phyloP scores from a whole-genome alignment of 2,113 vertebrate species.

The Poicephalus meyeri region DNA sequence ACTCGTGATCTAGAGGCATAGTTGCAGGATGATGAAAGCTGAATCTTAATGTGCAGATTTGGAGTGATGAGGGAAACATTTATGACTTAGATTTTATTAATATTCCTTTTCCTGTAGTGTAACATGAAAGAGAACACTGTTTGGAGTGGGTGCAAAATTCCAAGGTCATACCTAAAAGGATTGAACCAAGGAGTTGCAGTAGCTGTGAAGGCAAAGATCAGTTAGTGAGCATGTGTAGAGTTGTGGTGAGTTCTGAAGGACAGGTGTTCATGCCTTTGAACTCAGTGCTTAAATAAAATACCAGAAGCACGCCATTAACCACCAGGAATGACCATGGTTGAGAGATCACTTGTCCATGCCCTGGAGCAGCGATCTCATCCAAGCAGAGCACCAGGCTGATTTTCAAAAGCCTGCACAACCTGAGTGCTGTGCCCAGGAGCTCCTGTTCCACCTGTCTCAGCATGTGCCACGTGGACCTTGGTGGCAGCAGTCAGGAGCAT shows the following conservation, averaged over 20 bases:
- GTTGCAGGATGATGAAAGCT: background rate
- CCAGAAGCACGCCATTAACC: background rate
- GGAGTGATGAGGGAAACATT: background rate
- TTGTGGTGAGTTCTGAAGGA: background rate
- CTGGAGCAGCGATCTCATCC: background rate
- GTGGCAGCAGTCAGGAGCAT: background rate
- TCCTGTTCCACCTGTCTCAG: rapidly evolving
- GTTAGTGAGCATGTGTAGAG: background rate
- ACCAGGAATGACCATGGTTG: rapidly evolving
- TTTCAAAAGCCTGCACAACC: background rate
- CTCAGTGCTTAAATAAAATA: background rate
- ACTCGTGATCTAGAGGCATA: background rate
- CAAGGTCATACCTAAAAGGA: background rate
- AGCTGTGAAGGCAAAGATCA: background rate
- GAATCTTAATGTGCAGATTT: background rate
- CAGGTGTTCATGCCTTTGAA: background rate
- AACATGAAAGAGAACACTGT: background rate
- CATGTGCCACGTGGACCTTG: background rate
- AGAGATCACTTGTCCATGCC: background rate
- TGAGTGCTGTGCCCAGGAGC: rapidly evolving
- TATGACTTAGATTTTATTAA: background rate
- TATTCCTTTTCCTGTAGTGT: background rate
- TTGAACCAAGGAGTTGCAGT: background rate
- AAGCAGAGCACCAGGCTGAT: background rate
- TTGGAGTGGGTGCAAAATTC: background rate